Evolutionary conservation across 2,797 vertebrate species (phyloP), one percentile per base, ranked within the genome.

Genomic region (Steatocranus sp.): DNA sequence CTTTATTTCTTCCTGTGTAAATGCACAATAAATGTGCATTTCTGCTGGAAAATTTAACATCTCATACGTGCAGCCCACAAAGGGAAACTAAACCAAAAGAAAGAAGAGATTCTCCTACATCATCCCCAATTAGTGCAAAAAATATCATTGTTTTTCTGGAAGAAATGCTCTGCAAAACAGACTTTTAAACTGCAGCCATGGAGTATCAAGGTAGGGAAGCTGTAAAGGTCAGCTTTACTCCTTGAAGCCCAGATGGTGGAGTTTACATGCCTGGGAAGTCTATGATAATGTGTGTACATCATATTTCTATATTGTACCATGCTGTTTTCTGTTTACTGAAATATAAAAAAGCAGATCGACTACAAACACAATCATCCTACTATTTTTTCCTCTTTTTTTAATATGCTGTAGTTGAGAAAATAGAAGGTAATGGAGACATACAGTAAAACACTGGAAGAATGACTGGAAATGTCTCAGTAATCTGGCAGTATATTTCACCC

Each of bases 171-270:
- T 25, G 54, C 50, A 58, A 83, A 78, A 27, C 15, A 23, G 27
- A 81, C n/a, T 84, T 82, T 79, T 80, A 79, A 78, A 75, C 41
- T 36, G 48, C 82, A 70, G 68, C 77, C 12, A 6, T 32, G 15
- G 43, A 74, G 23, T 41, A 86, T 86, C 56, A 70, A 66, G 75
- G 83, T 86, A 50, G 58, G 43, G 41, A 88, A 82, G 73, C 68
- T n/a, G 53, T 27, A 27, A 75, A 75, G 83, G 73, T 83, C 23
- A 32, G 18, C 79, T 85, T 83, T 84, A 81, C 82, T 79, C 84
- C 75, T 74, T 17, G 14, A 86, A 76, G 80, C 86, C 82, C 86
- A 78, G 85, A 84, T 93, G 91, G 90, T 79, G 84, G 79, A 75
- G 84, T 79, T 83, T 83, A 51, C 78, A 82, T 79, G 79, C 77